Conservation (phyloP, 2,797 vertebrate species). For the Kryptolebias ocellatus region DNA sequence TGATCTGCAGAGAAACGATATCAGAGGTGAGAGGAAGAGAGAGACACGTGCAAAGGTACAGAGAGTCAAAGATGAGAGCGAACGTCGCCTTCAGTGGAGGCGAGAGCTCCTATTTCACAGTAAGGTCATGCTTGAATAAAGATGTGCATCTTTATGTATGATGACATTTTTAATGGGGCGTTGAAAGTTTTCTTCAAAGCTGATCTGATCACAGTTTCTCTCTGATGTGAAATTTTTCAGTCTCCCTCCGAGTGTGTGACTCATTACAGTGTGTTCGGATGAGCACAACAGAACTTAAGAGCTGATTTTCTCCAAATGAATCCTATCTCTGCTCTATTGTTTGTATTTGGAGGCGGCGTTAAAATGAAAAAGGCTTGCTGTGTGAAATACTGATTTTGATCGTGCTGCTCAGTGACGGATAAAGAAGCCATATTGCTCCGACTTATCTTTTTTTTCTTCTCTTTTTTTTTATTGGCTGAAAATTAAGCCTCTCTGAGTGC, state of each 20-base stretch:
- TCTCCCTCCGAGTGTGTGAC: conserved; percentile 21
- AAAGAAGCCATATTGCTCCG: conserved; percentile 43
- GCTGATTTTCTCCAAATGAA: conserved; percentile 39
- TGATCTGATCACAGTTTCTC: conserved; percentile 35
- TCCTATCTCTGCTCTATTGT: conserved; percentile 52
- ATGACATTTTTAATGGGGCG: conserved; percentile 6
- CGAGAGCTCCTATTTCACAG: neutral
- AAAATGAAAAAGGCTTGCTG: conserved; percentile 24
- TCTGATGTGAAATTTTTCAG: conserved; percentile 33
- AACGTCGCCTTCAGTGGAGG: neutral
- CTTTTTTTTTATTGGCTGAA: conserved; percentile 22
- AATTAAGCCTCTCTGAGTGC: conserved; percentile 49
- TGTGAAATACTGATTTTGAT: conserved; percentile 53
- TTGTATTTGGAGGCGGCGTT: conserved; percentile 51
- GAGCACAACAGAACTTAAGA: conserved; percentile 44
- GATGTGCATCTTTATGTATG: neutral
- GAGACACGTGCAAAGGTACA: too few species aligned
- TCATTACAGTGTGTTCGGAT: conserved; percentile 37
- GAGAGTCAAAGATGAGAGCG: too few species aligned
- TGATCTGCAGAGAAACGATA: conserved; percentile 60
- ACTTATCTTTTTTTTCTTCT: conserved; percentile 42
- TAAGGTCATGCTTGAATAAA: conserved; percentile 6
- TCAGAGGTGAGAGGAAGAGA: conserved; percentile 21
- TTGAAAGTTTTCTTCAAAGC: conserved; percentile 21
- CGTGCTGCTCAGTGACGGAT: conserved; percentile 43